phyloP scores from a whole-genome alignment of 2,797 vertebrate species.

The Microctenopoma lineatum region DNA sequence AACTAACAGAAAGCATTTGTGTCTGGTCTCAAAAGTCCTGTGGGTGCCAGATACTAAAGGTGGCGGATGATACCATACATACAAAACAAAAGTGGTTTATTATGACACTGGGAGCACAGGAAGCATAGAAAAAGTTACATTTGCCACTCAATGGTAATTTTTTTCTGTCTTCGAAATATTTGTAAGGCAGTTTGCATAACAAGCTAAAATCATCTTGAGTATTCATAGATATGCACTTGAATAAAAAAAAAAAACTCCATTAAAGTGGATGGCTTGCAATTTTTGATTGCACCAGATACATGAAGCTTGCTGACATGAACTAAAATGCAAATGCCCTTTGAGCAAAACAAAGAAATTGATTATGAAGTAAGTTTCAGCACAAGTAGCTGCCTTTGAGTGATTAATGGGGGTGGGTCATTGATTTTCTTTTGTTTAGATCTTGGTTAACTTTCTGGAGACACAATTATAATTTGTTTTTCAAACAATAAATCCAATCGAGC shows the following conservation, averaged over 20 bases:
- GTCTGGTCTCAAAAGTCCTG: slow-evolving; percentile 58
- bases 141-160: slow-evolving; percentile 24
- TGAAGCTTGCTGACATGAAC: slow-evolving; percentile 83
- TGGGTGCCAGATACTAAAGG: slow-evolving; percentile 48
- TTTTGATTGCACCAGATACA: slow-evolving; percentile 87
- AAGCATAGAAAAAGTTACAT: slow-evolving; percentile 59
- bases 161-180: slow-evolving; percentile 61
- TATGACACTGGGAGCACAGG: slow-evolving; percentile 14
- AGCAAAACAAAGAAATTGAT: slow-evolving; percentile 91
- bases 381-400: slow-evolving; percentile 86
- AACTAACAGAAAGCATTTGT: slow-evolving; percentile 68
- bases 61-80: not conserved
- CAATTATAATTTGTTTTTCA: slow-evolving; percentile 88
- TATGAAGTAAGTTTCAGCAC: slow-evolving; percentile 88
- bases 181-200: slow-evolving; percentile 70
- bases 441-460: slow-evolving; percentile 88
- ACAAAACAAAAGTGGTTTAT: slow-evolving; percentile 17
- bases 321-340: slow-evolving; percentile 87
- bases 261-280: slow-evolving; percentile 83
- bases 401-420: slow-evolving; percentile 87
- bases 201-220: slow-evolving; percentile 79
- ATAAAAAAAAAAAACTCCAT: slow-evolving; percentile 80
- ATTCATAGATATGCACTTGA: slow-evolving; percentile 84
- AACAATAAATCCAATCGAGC: slow-evolving; percentile 90
- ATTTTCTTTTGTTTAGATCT: slow-evolving; percentile 89